A percentile compares a stretch with the other conserved stretches of the same genome.
phyloP scores from a whole-genome alignment of 2,113 vertebrate species.

The Pandion haliaetus region DNA sequence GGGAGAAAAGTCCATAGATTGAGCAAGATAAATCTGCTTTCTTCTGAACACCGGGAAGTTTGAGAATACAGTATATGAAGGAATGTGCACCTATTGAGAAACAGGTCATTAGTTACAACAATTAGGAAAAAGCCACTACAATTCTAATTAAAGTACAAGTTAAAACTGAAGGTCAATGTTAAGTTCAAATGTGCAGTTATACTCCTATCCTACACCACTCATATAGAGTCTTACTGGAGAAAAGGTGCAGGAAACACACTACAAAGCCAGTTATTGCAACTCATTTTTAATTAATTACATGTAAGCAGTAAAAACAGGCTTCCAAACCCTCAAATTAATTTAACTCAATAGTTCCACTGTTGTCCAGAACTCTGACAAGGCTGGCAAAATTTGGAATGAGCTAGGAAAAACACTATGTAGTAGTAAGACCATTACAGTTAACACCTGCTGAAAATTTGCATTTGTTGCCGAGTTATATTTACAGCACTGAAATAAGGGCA shows the following conservation, averaged over 20 bases:
- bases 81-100: conserved; percentile 84
- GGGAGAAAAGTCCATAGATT: conserved; percentile 92
- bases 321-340: background rate
- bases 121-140: background rate
- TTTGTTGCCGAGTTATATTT: background rate
- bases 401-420: background rate
- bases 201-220: background rate
- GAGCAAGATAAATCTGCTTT: conserved; percentile 76
- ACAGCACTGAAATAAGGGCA: background rate
- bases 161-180: background rate
- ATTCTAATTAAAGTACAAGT: background rate
- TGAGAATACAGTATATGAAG: conserved; percentile 90
- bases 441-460: background rate
- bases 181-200: background rate
- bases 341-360: background rate
- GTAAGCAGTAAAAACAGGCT: background rate
- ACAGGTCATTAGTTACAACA: background rate
- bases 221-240: background rate
- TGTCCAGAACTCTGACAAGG: background rate
- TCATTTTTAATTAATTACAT: background rate
- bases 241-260: background rate
- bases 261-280: background rate
- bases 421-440: background rate
- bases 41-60: conserved; percentile 87
- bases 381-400: background rate